Evolutionary conservation across 2,888 invertebrate species (phyloP), one percentile per base, ranked within the genome.

Genomic region (Alcis repandata): DNA sequence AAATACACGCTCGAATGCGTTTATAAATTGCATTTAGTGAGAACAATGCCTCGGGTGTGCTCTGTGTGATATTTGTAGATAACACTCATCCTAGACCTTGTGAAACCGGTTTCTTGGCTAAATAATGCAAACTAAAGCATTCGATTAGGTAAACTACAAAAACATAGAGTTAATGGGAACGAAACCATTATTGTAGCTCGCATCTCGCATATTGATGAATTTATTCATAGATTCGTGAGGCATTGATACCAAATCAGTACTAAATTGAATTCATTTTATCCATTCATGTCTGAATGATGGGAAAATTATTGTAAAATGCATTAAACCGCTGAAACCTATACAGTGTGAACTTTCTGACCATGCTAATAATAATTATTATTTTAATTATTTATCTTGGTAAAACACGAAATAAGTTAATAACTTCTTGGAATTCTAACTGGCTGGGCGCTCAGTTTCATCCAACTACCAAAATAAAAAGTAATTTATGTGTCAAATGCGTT

Each of bases 71-170:
- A 60, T 56, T 59, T 22, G 33, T 17, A 51, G 51, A 57, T 59
- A 49, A 51, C 19, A 40, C 63, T 58, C 65, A 66, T 60, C 65
- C 52, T 41, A 66, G 60, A 61, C 60, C 65, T 65, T 60, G 59
- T 13, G 11, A 13, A 43, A 60, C 51, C 60, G 56, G 65, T 56
- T 54, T 46, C n/a, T 49, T 38, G 20, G 54, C 46, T 56, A 60
- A 65, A 65, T 60, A 52, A 65, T 60, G 48, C 54, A 56, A 64
- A 60, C 41, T 52, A 41, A 58, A 48, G 17, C 64, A 10, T 32
- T 43, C 43, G n/a, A 51, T 64, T 59, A 64, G 19, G 8, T 40
- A 27, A 40, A 60, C 33, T 27, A 45, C 46, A 48, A 53, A 53
- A 54, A 53, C 57, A 52, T 41, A 41, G 41, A 15, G 27, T 40